Evolutionary conservation across 2,888 invertebrate genomes (phyloP).

Genomic region (Osmoderma eremita): DNA sequence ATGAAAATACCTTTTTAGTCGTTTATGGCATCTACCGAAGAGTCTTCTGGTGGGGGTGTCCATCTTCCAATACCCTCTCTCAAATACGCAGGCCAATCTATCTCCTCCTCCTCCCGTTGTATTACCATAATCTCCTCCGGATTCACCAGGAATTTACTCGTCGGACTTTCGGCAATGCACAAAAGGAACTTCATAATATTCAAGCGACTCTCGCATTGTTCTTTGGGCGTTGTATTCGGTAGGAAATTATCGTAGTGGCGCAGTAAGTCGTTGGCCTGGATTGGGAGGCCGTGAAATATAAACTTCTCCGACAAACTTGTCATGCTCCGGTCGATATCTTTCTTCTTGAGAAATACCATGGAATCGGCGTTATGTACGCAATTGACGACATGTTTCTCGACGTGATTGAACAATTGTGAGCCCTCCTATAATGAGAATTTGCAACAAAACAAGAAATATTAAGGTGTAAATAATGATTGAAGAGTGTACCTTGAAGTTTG

Average conservation of each 20-base stretch:
- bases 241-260: conserved; percentile 55
- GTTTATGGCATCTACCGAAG: conserved; percentile 22
- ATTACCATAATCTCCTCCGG: conserved; percentile 50
- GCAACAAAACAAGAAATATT: background rate
- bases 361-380: conserved; percentile 55
- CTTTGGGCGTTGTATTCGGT: conserved; percentile 48
- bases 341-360: conserved; percentile 56
- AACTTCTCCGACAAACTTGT: conserved; percentile 59
- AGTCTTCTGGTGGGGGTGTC: conserved; percentile 51
- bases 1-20: background rate
- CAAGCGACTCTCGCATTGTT: conserved; percentile 52
- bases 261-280: conserved; percentile 55
- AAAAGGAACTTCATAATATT: conserved; percentile 58
- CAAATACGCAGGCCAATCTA: conserved; percentile 66
- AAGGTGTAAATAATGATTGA: background rate
- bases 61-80: conserved; percentile 63
- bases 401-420: conserved; percentile 52
- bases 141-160: conserved; percentile 55
- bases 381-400: conserved; percentile 53
- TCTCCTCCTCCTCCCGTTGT: conserved; percentile 60
- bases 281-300: conserved; percentile 58
- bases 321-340: conserved; percentile 56
- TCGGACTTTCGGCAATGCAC: conserved; percentile 58
- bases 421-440: conserved; percentile 30
- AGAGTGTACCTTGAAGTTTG: conserved; percentile 39